A percentile compares a stretch with the other conserved stretches of the same genome.
phyloP scores from a whole-genome alignment of 2,113 vertebrate species.

The Pollachius pollachius region DNA sequence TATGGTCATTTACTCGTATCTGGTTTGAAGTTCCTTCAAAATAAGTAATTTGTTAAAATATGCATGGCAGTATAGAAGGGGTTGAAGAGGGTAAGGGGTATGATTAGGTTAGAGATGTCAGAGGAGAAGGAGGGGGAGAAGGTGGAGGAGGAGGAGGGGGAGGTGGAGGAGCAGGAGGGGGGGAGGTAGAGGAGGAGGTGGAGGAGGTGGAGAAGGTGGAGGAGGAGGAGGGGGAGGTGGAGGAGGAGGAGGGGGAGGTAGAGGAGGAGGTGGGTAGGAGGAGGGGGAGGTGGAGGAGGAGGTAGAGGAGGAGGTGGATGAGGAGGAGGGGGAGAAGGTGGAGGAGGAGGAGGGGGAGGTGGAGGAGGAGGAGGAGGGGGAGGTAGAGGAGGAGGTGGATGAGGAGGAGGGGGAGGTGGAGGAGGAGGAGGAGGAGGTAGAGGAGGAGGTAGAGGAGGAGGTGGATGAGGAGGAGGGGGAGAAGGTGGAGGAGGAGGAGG shows the following conservation, averaged over 20 bases:
- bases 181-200: neutral
- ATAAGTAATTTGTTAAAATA: too few species aligned
- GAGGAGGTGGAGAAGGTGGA: neutral
- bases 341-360: neutral
- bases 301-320: too few species aligned
- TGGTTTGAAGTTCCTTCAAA: neutral
- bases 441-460: too few species aligned
- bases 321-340: neutral
- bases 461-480: neutral
- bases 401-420: neutral
- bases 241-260: neutral
- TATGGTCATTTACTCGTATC: neutral
- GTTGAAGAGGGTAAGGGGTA: conserved; percentile 40
- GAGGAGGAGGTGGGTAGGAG: neutral
- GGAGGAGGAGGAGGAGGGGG: neutral
- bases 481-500: neutral
- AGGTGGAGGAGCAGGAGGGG: too few species aligned
- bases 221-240: too few species aligned
- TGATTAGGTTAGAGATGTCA: conserved; percentile 10
- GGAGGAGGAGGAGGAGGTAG: too few species aligned
- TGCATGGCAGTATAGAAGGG: conserved; percentile 9
- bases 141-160: too few species aligned
- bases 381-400: neutral
- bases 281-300: too few species aligned
- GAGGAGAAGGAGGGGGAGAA: too few species aligned